Base-by-base conservation (phyloP, 2,113 vertebrate species). In the Halcyon malimbica region DNA sequence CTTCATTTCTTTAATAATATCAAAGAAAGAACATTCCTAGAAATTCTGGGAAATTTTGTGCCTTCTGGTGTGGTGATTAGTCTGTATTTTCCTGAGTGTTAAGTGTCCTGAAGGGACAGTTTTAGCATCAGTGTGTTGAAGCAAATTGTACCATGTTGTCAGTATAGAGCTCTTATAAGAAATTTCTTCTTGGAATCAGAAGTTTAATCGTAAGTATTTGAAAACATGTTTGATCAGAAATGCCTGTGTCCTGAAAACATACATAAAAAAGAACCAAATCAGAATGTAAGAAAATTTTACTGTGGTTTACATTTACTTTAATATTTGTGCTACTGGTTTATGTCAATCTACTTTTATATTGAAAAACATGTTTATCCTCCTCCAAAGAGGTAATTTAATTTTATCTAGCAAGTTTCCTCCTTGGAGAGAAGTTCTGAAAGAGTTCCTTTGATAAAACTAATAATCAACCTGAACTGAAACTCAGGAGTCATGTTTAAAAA, bases 321-420 rank as follows among this genome's bases (percentile, higher is more conserved):
- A 51, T 48, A 75, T 78, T 86, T 70, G 25, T 80, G 10, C 75
- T 35, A 53, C 21, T 59, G 6, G 54, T 74, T 87, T 56, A 51
- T 83, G 14, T n/a, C 50, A 69, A 14, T 65, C 10, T 81, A 26
- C 16, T 71, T 92, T 59, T 73, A 26, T 39, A 51, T 57, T 93
- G 60, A 44, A 76, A 94, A 94, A 6, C 2, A 3, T 48, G 74
- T 84, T 90, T 94, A 56, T 63, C 15, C 37, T 91, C 13, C 51
- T 88, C n/a, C 67, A 90, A 81, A 69, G 54, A 85, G 6, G 24
- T 65, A 90, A 90, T 95, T 96, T 94, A 79, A 76, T 90, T 95
- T 97, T 71, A 91, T 77, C 37, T 79, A 71, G 53, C 10, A 91
- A 82, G 11, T 93, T 69, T 93, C 48, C 25, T 90, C 92, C 35